Conservation (phyloP, 1,140 invertebrate genomes). For the Lasaia peninsularis region DNA sequence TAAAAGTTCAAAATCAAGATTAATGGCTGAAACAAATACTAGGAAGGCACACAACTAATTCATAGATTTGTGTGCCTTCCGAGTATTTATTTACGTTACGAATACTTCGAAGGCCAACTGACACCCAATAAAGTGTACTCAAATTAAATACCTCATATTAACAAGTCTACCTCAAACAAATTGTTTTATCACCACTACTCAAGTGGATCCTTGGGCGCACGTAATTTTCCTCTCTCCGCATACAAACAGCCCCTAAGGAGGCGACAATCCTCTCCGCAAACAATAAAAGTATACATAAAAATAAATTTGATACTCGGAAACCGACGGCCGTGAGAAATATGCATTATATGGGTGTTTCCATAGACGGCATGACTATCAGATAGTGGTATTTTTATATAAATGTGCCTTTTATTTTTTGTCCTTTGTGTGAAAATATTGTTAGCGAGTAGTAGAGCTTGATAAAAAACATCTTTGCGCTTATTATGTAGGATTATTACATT, state of each 20-base stretch:
- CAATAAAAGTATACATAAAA: constrained; percentile 75
- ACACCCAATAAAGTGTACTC: background rate
- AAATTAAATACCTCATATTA: background rate
- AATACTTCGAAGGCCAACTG: too few species aligned
- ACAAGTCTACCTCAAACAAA: constrained; percentile 51
- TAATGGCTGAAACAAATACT: too few species aligned
- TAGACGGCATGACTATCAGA: constrained; percentile 24
- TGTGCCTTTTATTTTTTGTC: background rate
- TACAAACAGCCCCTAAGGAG: constrained; percentile 71
- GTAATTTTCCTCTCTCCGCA: constrained; percentile 68
- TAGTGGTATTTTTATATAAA: constrained; percentile 19
- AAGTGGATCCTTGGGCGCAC: constrained; percentile 55
- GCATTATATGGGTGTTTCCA: constrained; percentile 39
- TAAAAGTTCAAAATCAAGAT: too few species aligned
- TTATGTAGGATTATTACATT: too few species aligned
- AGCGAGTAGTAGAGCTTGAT: background rate
- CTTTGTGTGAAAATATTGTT: background rate
- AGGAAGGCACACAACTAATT: too few species aligned
- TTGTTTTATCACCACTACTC: constrained; percentile 65
- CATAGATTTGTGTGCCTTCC: too few species aligned
- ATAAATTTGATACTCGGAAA: constrained; percentile 68
- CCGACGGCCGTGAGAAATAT: constrained; percentile 52
- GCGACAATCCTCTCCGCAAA: constrained; percentile 69
- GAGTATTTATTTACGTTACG: too few species aligned
- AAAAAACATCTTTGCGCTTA: background rate